These are phyloP conservation scores for Pristionchus maxplancki DNA, from an alignment of 2,888 invertebrate species.

Conservation along the genomic window DNA sequence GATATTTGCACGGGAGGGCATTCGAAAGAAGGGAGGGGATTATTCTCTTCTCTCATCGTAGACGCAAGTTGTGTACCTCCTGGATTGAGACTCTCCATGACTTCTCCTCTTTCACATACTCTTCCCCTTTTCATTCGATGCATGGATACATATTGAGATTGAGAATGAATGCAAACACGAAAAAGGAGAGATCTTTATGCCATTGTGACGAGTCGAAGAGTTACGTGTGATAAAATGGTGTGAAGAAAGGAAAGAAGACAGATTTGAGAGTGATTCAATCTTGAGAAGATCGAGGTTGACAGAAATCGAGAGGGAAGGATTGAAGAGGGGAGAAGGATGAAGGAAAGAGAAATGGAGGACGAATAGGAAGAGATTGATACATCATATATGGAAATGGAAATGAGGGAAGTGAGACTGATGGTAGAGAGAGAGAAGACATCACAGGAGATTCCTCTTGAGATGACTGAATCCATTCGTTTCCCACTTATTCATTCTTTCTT, in stretches of 20 bases:
- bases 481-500: neutral
- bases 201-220: slow-evolving; percentile 30
- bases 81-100: slow-evolving; percentile 38
- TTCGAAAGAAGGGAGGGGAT: slow-evolving; percentile 31
- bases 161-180: neutral
- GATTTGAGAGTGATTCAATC: slow-evolving; percentile 12
- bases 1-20: slow-evolving; percentile 26
- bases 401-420: neutral
- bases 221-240: neutral
- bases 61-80: neutral
- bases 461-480: neutral
- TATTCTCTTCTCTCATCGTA: slow-evolving; percentile 26
- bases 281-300: slow-evolving; percentile 20
- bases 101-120: neutral
- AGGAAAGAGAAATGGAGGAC: neutral
- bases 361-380: neutral
- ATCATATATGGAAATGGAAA: neutral
- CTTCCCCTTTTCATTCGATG: neutral
- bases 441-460: slow-evolving; percentile 1
- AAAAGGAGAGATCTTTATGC: neutral
- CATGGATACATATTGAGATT: neutral
- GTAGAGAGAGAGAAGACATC: neutral
- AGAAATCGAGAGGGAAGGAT: slow-evolving; percentile 15
- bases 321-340: neutral
- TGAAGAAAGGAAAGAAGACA: neutral